phyloP scores from a whole-genome alignment of 2,113 vertebrate species.

The Silurus asotus region DNA sequence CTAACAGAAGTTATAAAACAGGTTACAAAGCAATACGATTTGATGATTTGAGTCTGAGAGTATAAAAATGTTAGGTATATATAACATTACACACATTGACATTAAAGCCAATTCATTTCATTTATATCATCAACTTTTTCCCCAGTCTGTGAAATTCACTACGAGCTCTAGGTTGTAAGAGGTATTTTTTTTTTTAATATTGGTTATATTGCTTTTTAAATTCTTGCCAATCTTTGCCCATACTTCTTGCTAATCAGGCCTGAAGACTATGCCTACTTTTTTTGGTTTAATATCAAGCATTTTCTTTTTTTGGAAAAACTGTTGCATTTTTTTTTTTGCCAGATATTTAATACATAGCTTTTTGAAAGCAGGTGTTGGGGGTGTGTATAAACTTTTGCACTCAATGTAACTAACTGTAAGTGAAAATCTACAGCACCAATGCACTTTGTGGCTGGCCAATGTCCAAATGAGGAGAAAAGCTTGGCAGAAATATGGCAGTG shows the following conservation, averaged over 20 bases:
- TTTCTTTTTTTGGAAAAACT: neutral
- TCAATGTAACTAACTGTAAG: neutral
- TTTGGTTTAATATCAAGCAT: neutral
- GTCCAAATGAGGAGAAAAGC: slow-evolving; percentile 53
- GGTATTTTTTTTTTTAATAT: neutral
- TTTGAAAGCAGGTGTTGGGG: neutral
- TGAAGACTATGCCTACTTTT: neutral
- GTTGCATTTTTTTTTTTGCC: neutral
- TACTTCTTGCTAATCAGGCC: neutral
- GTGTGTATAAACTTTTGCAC: neutral
- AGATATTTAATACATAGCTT: neutral
- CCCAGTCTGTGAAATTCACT: too few species aligned
- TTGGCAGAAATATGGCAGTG: slow-evolving; percentile 34
- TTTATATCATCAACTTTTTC: too few species aligned
- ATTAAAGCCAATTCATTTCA: neutral
- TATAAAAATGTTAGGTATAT: neutral
- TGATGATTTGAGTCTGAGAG: neutral
- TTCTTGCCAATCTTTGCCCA: neutral
- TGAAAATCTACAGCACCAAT: neutral
- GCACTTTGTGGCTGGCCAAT: slow-evolving; percentile 39
- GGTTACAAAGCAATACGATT: neutral
- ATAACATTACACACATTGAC: neutral
- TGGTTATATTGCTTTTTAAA: too few species aligned
- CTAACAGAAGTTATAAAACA: neutral
- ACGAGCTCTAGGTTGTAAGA: neutral